phyloP scores from a whole-genome alignment of 2,113 vertebrate species.

The Strix uralensis region DNA sequence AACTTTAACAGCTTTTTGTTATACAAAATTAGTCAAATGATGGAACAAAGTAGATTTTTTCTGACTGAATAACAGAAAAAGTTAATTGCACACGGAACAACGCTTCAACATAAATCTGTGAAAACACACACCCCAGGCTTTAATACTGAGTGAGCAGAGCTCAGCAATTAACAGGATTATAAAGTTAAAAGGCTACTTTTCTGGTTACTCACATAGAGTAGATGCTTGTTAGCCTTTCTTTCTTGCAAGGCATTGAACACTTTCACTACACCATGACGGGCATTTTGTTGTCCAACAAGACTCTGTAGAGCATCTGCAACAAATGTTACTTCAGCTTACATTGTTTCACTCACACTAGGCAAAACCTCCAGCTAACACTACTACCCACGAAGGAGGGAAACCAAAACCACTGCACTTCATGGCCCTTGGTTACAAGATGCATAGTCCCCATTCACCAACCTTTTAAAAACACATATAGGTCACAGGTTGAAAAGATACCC shows the following conservation, averaged over 20 bases:
- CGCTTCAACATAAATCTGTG: background rate
- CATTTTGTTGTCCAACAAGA: slow-evolving; percentile 97
- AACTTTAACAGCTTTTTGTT: background rate
- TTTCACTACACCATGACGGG: slow-evolving; percentile 93
- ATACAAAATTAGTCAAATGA: background rate
- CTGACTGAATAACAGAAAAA: background rate
- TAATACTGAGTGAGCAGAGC: background rate
- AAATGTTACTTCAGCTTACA: background rate
- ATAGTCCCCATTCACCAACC: background rate
- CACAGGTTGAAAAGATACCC: background rate
- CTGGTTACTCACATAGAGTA: slow-evolving; percentile 90
- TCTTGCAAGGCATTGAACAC: slow-evolving; percentile 96
- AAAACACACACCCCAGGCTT: background rate
- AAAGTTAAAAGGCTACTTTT: background rate
- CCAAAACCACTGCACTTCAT: background rate
- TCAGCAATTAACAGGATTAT: background rate
- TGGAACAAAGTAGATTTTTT: background rate
- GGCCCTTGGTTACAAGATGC: background rate
- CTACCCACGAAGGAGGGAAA: background rate
- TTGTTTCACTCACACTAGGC: background rate
- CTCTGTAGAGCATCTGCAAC: slow-evolving; percentile 90
- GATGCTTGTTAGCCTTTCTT: slow-evolving; percentile 93
- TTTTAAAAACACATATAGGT: background rate
- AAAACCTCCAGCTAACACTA: background rate
- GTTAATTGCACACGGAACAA: background rate